Conservation (phyloP, 2,113 vertebrate genomes). For the Gallinago undulata region DNA sequence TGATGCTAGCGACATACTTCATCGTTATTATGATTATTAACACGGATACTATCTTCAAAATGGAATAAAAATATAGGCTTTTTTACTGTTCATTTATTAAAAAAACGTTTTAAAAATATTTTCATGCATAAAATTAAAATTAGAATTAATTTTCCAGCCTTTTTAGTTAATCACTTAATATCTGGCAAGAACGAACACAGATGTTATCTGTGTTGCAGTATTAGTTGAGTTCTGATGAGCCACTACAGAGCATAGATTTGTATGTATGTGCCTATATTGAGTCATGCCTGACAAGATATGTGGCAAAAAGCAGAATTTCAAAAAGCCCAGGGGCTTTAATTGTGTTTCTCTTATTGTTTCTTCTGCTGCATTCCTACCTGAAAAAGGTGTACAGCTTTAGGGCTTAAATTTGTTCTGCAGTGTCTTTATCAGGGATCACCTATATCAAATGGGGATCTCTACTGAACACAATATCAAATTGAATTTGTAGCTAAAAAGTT, state of each 20-base stretch:
- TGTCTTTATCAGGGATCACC: neutral
- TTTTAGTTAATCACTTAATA: neutral
- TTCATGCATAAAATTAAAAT: neutral
- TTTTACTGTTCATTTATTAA: neutral
- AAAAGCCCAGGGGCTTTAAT: rapidly evolving
- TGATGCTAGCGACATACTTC: neutral
- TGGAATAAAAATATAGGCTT: neutral
- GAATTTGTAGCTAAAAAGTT: neutral
- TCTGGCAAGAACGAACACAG: neutral
- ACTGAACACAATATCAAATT: neutral
- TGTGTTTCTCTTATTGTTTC: neutral
- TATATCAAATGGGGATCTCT: neutral
- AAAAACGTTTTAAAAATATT: neutral
- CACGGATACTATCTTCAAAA: neutral
- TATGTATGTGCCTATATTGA: neutral
- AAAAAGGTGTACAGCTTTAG: neutral
- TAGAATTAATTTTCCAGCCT: neutral
- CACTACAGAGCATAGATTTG: neutral
- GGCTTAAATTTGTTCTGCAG: neutral
- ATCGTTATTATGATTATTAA: neutral
- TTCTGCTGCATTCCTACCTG: neutral
- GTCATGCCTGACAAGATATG: neutral
- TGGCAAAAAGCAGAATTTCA: neutral
- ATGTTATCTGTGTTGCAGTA: neutral
- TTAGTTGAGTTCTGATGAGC: neutral